Base-by-base conservation (phyloP, 2,797 vertebrate genomes). In the Xenopus petersii region DNA sequence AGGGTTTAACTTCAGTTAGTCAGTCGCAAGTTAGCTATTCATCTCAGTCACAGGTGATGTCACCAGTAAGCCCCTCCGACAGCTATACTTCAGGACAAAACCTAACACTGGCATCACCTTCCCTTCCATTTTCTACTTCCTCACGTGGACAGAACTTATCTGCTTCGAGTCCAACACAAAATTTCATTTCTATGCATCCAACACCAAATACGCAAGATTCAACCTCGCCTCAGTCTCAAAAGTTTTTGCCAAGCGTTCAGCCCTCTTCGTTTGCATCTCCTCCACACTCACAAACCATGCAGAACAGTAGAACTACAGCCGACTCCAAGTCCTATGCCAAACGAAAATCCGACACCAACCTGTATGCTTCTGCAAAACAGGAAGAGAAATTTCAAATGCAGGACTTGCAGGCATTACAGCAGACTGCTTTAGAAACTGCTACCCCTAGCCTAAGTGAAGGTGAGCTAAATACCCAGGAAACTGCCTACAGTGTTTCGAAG, bases 401-500 rank as follows among this genome's bases (percentile, higher is more conserved):
- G 81, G 93, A 96, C 80, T 87, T 97, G 70, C 94, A 96, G 75
- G 86, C 89, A 24, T 88, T 98, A 71, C 94, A 95, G 49, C 88
- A 90, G 69, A 83, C 90, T 42, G 88, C 93, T 71, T 90, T 98
- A 80, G 93, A 92, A 60, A 89, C 91, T 47, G 91, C 91, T 24
- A 84, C 91, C 65, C 91, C 91, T n/a, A 89, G 88, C 68, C 83
- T 93, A n/a, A 80, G 92, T 0, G 89, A 91, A 51, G 90, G 85
- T 74, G 93, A 91, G 67, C 87, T 94, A 67, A 83, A 16, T 2
- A 82, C 87, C 78, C 94, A 94, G 82, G 95, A 96, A 69, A 83
- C 92, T 15, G 87, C 94, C 71, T 97, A 94, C 68, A 94, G 94
- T 70, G 90, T 94, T 81, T 96, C 96, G 42, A 98, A 98, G 88